A percentile compares a stretch with the other conserved stretches of the same genome.
phyloP scores from a whole-genome alignment of 2,113 vertebrate species.

The Tupaia tana region DNA sequence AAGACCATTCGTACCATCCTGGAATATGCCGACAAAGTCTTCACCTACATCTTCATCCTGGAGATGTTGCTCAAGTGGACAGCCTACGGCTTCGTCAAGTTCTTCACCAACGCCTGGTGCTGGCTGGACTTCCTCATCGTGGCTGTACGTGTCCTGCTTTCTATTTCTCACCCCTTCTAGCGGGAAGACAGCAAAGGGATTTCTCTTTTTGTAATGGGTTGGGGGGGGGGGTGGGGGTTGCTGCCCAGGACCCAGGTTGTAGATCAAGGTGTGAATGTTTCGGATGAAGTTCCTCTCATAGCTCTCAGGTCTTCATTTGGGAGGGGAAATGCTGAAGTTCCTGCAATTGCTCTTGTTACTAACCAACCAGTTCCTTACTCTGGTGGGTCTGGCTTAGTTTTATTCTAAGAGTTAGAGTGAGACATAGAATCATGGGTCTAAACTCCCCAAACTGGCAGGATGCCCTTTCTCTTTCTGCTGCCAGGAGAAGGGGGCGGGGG shows the following conservation, averaged over 20 bases:
- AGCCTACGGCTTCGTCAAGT: slow-evolving; percentile 98
- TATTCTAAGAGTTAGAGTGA: not conserved
- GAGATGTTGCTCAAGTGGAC: slow-evolving; percentile 99
- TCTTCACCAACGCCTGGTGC: slow-evolving; percentile 99
- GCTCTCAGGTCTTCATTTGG: not conserved
- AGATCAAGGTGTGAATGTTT: no score
- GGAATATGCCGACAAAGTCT: slow-evolving; percentile 97
- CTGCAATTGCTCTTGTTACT: not conserved
- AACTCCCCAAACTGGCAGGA: not conserved
- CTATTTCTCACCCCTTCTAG: slow-evolving; percentile 20
- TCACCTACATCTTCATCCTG: slow-evolving; percentile 99
- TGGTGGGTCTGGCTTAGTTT: not conserved
- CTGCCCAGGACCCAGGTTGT: not conserved
- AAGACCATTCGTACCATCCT: slow-evolving; percentile 95
- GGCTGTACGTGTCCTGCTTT: slow-evolving; percentile 93
- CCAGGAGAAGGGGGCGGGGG: not conserved
- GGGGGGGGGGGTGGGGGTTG: no score
- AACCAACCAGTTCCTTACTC: not conserved
- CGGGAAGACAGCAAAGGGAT: not conserved
- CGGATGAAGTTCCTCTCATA: not conserved
- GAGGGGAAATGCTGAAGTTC: not conserved
- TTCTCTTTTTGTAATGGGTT: not conserved
- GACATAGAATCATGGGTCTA: not conserved
- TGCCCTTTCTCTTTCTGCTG: not conserved
- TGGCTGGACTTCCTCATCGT: slow-evolving; percentile 99